Evolutionary conservation across 2,113 vertebrate genomes (phyloP).

Genomic region (Ochotona princeps): DNA sequence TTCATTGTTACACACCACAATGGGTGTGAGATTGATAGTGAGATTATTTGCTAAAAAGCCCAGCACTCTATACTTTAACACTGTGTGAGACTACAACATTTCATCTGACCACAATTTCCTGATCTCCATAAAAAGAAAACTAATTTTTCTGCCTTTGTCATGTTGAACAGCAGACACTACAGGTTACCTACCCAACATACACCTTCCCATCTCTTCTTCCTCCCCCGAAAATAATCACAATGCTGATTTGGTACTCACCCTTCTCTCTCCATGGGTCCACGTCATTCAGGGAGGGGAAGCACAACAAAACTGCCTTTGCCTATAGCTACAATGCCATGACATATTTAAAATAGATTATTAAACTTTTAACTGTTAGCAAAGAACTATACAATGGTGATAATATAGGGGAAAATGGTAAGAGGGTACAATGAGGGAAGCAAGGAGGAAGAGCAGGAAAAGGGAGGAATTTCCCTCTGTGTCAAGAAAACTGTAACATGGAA

Average conservation of each 20-base stretch:
- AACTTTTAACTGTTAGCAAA: no score
- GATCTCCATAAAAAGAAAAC: neutral
- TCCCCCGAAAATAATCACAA: neutral
- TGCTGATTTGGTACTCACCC: neutral
- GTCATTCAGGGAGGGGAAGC: neutral
- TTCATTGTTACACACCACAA: neutral
- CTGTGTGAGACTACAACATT: neutral
- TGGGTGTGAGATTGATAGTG: neutral
- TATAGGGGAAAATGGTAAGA: no score
- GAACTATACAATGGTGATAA: no score
- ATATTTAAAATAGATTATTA: no score
- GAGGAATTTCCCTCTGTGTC: no score
- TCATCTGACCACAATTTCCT: neutral
- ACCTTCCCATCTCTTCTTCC: neutral
- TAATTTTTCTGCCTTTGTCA: neutral
- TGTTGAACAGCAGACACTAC: neutral
- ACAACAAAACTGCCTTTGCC: no score
- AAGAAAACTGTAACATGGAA: no score
- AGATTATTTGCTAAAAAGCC: slow-evolving; percentile 12
- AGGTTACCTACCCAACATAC: neutral
- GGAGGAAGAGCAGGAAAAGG: no score
- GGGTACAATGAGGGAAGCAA: no score
- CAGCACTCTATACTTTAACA: neutral
- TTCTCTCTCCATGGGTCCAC: neutral
- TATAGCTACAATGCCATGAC: no score